A percentile compares a stretch with the other conserved stretches of the same genome.
Evolutionary conservation across 1,140 invertebrate genomes (phyloP).

Genomic region (Drosophila carrolli): DNA sequence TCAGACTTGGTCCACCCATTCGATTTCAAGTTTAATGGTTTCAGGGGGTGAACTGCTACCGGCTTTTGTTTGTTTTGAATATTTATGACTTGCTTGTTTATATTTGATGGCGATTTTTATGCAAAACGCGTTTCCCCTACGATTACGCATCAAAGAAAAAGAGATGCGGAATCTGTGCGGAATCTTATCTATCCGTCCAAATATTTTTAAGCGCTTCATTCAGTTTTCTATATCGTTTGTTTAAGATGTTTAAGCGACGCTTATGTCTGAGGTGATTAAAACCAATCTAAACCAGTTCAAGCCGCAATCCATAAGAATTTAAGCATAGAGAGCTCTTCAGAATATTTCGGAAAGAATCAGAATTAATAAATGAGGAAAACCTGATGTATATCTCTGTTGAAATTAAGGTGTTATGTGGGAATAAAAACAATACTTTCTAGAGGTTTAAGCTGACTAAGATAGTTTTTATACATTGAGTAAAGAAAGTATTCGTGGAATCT

Average conservation of each 20-base stretch:
- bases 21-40: slow-evolving; percentile 12
- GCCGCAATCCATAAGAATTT: slow-evolving; percentile 2
- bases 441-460: too few relatives aligned
- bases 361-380: not conserved
- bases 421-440: not conserved
- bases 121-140: slow-evolving; percentile 39
- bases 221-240: slow-evolving; percentile 4
- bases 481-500: too few relatives aligned
- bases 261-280: not conserved
- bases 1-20: slow-evolving; percentile 4
- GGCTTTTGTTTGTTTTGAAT: slow-evolving; percentile 49
- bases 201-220: slow-evolving; percentile 1
- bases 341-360: slow-evolving; percentile 11
- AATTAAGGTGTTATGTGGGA: too few relatives aligned
- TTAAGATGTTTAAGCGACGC: slow-evolving; percentile 6
- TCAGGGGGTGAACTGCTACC: slow-evolving; percentile 20
- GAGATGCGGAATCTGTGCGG: slow-evolving; percentile 29
- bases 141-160: slow-evolving; percentile 43
- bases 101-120: slow-evolving; percentile 44
- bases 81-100: slow-evolving; percentile 43
- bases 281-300: slow-evolving; percentile 30
- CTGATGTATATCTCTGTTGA: too few relatives aligned
- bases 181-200: slow-evolving; percentile 22
- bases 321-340: not conserved
- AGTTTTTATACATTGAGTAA: too few relatives aligned